Percentiles rank a stretch among this genome's conserved stretches.
Conservation (phyloP, 2,888 invertebrate species). For the Sabatieria punctata region DNA sequence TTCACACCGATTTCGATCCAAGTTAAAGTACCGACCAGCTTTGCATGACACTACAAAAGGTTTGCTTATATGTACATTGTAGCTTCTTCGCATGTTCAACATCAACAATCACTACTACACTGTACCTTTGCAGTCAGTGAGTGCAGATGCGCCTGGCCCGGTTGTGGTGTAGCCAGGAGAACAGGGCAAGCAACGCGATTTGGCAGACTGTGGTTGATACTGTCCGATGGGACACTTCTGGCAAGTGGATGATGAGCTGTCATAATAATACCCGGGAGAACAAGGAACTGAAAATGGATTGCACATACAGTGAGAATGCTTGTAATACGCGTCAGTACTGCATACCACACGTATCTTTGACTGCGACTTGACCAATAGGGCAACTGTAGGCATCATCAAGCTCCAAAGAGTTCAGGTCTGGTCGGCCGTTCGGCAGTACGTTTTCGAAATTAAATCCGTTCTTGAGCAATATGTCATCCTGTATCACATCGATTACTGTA, state of each 20-base stretch:
- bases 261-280: conserved; percentile 33
- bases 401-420: conserved; percentile 69
- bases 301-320: not conserved
- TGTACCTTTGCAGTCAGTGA: not conserved
- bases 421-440: conserved; percentile 49
- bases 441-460: conserved; percentile 28
- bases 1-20: conserved; percentile 17
- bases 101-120: not conserved
- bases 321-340: too few relatives aligned
- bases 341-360: conserved; percentile 77
- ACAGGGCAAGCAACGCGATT: conserved; percentile 52
- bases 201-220: conserved; percentile 27
- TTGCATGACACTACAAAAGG: conserved; percentile 20
- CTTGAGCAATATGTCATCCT: conserved; percentile 75
- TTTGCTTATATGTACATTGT: too few relatives aligned
- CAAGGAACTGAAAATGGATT: conserved; percentile 24
- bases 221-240: conserved; percentile 31
- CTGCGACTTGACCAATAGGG: conserved; percentile 75
- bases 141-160: conserved; percentile 52
- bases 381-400: conserved; percentile 83
- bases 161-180: conserved; percentile 78
- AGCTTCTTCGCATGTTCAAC: too few relatives aligned
- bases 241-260: conserved; percentile 22
- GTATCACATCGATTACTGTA: conserved; percentile 53
- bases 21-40: conserved; percentile 26